phyloP scores from a whole-genome alignment of 2,113 vertebrate genomes.

The Dissostichus mawsoni region DNA sequence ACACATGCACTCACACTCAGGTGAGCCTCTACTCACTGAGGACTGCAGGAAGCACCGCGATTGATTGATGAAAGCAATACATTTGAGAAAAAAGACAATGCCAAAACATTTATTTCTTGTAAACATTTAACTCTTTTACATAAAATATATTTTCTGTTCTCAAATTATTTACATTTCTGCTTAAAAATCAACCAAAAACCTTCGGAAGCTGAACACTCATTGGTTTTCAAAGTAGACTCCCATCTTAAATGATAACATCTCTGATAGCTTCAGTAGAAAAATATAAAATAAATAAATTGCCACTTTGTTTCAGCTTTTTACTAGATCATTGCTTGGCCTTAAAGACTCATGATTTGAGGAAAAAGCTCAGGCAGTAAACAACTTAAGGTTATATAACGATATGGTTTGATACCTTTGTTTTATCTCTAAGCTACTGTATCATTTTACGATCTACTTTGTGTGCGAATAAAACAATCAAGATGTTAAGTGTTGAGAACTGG shows the following conservation, averaged over 20 bases:
- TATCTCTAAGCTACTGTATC: no score
- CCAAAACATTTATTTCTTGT: not conserved
- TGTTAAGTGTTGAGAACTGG: no score
- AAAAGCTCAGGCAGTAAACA: not conserved
- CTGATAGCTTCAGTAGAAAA: not conserved
- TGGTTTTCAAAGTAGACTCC: not conserved
- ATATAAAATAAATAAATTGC: not conserved
- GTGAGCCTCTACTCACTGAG: not conserved
- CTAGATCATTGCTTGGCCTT: not conserved
- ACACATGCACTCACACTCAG: not conserved
- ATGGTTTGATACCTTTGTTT: not conserved
- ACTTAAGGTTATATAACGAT: no score
- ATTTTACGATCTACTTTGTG: no score
- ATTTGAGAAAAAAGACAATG: not conserved
- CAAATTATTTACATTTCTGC: slow-evolving; percentile 18
- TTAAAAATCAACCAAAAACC: not conserved
- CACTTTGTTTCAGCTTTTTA: not conserved
- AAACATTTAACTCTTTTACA: slow-evolving; percentile 22
- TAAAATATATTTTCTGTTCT: slow-evolving; percentile 20
- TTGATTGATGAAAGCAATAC: not conserved
- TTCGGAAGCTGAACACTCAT: not conserved
- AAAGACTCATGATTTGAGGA: not conserved
- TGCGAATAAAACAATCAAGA: no score
- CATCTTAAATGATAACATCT: not conserved
- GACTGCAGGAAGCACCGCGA: not conserved